Conservation (phyloP, 2,797 vertebrate genomes). For the Vespertilio murinus region DNA sequence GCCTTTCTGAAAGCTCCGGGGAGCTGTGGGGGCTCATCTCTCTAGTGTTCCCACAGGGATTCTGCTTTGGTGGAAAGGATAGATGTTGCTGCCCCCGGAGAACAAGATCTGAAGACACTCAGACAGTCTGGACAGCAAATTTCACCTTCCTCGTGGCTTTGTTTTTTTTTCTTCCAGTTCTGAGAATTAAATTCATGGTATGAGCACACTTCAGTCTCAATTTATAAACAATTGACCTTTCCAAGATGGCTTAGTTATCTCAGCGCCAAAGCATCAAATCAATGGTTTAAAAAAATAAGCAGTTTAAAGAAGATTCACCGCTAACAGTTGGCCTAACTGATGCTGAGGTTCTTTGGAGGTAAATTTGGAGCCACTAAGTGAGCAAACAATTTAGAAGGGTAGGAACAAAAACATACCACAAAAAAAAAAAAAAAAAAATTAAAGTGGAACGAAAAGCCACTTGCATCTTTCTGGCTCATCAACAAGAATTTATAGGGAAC, state of each 20-base stretch:
- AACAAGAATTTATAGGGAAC: not conserved
- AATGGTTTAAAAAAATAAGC: not conserved
- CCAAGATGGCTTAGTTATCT: not conserved
- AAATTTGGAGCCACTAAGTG: not conserved
- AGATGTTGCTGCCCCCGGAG: not conserved
- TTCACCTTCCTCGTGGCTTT: not conserved
- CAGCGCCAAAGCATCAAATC: not conserved
- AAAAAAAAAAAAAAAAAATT: constrained; percentile 56
- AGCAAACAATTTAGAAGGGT: not conserved
- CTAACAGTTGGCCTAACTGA: not conserved
- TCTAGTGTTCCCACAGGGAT: not conserved
- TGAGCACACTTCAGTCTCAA: not conserved
- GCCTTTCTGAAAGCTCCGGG: not conserved
- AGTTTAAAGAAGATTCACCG: not conserved
- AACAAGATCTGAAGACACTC: not conserved
- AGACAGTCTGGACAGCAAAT: not conserved
- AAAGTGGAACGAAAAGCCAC: not conserved
- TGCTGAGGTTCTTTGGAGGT: not conserved
- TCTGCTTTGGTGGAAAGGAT: not conserved
- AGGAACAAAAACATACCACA: not conserved
- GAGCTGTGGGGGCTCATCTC: not conserved
- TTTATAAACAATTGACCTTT: not conserved
- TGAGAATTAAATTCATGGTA: not conserved
- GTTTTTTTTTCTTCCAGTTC: not conserved
- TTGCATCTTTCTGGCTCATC: not conserved